Conservation (phyloP, 2,888 invertebrate species). For the Parnassius glacialis region DNA sequence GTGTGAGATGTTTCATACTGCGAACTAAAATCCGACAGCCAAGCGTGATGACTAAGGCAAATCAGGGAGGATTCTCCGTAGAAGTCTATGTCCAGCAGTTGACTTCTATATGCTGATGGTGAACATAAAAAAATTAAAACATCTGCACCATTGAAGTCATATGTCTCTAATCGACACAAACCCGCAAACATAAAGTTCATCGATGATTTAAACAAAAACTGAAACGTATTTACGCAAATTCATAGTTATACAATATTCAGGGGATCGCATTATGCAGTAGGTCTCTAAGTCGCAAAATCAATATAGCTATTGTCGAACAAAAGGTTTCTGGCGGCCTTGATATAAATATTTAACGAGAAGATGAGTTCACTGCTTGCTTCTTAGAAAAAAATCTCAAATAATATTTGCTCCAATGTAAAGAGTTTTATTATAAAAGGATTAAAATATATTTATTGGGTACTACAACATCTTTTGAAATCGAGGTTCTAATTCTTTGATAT, state of each 20-base stretch:
- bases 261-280: conserved; percentile 66
- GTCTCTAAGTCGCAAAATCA: conserved; percentile 69
- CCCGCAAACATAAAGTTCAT: too few species aligned
- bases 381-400: conserved; percentile 20
- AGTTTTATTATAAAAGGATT: conserved; percentile 11
- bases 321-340: conserved; percentile 59
- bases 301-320: conserved; percentile 64
- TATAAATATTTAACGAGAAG: conserved; percentile 69
- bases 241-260: conserved; percentile 64
- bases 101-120: too few species aligned
- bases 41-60: too few species aligned
- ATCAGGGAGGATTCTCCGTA: too few species aligned
- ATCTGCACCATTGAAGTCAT: too few species aligned
- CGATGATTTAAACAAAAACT: conserved; percentile 15
- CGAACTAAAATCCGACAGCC: too few species aligned
- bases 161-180: too few species aligned
- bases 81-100: too few species aligned
- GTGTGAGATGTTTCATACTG: too few species aligned
- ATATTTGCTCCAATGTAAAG: conserved; percentile 23
- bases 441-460: neutral
- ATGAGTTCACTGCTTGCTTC: conserved; percentile 42
- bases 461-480: neutral
- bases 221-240: conserved; percentile 35
- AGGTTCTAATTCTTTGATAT: too few species aligned
- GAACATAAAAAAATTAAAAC: too few species aligned